These are phyloP conservation scores for Coendou prehensilis DNA, from an alignment of 2,797 vertebrate genomes.

Conservation along the genomic window DNA sequence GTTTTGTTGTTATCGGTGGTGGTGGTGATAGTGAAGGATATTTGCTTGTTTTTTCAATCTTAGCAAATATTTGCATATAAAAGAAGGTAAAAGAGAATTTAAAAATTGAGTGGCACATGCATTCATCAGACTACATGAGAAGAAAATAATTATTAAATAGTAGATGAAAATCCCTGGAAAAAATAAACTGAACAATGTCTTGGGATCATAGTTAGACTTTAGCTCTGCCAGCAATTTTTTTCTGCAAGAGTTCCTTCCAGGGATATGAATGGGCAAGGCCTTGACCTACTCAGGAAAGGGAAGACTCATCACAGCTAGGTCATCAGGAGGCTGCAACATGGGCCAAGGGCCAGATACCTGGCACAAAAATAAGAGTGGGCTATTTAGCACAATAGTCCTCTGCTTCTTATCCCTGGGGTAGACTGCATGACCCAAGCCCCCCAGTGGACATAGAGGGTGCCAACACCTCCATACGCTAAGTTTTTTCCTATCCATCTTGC, in stretches of 20 bases:
- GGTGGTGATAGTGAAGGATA: not conserved
- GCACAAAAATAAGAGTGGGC: not conserved
- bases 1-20: not conserved
- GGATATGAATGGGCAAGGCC: not conserved
- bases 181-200: conserved; percentile 11
- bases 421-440: not conserved
- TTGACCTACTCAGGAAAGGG: not conserved
- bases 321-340: not conserved
- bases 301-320: not conserved
- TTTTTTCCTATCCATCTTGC: not conserved
- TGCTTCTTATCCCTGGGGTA: not conserved
- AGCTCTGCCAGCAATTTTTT: not conserved
- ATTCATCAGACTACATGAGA: not conserved
- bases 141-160: conserved; percentile 19
- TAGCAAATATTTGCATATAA: conserved; percentile 1
- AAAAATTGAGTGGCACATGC: not conserved
- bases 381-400: too few species aligned
- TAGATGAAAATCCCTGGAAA: not conserved
- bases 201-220: not conserved
- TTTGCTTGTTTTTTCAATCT: not conserved
- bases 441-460: not conserved
- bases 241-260: not conserved
- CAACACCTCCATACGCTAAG: not conserved
- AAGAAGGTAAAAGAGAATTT: not conserved
- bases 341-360: not conserved